phyloP scores from a whole-genome alignment of 1,140 invertebrate genomes.

The Macrobrachium nipponense region DNA sequence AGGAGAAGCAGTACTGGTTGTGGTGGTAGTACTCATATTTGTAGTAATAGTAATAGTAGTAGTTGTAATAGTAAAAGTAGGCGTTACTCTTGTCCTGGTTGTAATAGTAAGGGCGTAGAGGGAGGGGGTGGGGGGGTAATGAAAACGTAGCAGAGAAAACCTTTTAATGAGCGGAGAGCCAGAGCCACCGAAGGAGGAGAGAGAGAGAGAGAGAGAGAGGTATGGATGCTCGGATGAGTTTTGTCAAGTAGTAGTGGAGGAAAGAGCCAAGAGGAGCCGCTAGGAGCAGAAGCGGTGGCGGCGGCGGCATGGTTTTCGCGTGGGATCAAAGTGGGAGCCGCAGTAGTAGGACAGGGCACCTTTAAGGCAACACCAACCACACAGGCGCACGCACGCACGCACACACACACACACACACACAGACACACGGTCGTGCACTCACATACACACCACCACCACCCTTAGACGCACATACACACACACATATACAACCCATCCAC shows the following conservation, averaged over 20 bases:
- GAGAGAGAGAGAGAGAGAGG: conserved; percentile 15
- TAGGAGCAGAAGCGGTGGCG: not conserved
- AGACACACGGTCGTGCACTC: not conserved
- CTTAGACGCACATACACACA: not conserved
- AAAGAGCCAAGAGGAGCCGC: not conserved
- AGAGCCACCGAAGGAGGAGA: not conserved
- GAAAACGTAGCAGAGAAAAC: not conserved
- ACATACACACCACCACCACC: conserved; percentile 7
- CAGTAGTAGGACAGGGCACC: conserved; percentile 18
- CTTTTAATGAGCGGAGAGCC: not conserved
- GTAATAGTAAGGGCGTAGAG: not conserved
- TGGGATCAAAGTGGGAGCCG: conserved; percentile 40
- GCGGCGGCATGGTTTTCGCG: conserved; percentile 29
- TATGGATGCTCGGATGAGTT: not conserved
- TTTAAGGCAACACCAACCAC: conserved; percentile 44
- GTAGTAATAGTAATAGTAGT: not conserved
- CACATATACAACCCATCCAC: not conserved
- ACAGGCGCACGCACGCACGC: conserved; percentile 9
- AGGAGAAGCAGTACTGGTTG: too few species aligned
- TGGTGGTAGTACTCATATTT: too few species aligned
- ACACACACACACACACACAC: not conserved
- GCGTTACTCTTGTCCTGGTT: too few species aligned
- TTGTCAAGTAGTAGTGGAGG: not conserved
- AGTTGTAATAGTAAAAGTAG: not conserved
- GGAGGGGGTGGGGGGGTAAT: too few species aligned